These are phyloP conservation scores for Micrasema minimum DNA, from an alignment of 1,140 invertebrate genomes.

Conservation along the genomic window DNA sequence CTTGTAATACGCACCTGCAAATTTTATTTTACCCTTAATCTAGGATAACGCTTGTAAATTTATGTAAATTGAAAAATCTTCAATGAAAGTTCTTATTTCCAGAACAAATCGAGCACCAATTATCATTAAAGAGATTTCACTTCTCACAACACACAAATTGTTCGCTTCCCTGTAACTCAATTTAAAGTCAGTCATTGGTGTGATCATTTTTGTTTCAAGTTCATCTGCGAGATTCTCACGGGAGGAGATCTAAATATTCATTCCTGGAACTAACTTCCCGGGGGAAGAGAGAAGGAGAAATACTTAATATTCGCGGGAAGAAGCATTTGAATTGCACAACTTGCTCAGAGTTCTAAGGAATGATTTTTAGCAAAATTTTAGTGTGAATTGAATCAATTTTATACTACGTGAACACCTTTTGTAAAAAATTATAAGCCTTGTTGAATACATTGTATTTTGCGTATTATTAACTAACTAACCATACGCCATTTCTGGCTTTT, in stretches of 20 bases:
- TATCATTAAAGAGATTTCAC: conserved; percentile 18
- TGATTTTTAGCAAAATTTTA: no score
- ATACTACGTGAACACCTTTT: no score
- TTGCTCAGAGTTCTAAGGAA: neutral
- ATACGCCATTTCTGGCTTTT: no score
- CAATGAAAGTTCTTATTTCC: no score
- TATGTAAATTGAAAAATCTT: no score
- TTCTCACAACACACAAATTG: conserved; percentile 30
- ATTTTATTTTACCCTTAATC: no score
- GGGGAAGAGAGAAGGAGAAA: neutral
- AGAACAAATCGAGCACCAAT: conserved; percentile 19
- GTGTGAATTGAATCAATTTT: no score
- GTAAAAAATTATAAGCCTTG: no score
- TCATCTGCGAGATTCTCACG: conserved; percentile 50
- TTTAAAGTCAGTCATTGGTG: conserved; percentile 40
- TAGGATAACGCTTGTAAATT: no score
- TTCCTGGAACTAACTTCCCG: conserved; percentile 28
- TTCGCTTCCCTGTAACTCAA: conserved; percentile 25
- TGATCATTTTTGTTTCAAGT: conserved; percentile 46
- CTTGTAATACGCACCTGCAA: no score
- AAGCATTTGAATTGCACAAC: conserved; percentile 53
- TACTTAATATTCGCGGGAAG: conserved; percentile 47
- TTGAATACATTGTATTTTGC: no score
- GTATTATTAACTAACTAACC: no score
- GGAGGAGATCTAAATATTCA: conserved; percentile 49